Conservation (phyloP, 2,113 vertebrate species). For the Pholis gunnellus region DNA sequence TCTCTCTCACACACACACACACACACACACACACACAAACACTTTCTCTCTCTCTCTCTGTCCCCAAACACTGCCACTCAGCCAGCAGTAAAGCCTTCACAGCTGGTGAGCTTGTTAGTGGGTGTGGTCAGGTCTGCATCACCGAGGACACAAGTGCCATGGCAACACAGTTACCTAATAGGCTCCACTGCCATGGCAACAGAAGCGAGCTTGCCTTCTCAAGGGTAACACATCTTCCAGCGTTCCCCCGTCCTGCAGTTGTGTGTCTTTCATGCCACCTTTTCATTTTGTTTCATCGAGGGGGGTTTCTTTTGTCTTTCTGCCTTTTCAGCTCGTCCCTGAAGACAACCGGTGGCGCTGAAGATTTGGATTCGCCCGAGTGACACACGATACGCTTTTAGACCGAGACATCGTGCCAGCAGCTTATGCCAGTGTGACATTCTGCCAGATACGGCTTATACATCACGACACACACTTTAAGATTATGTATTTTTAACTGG, state of each 20-base stretch:
- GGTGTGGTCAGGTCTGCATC: constrained; percentile 84
- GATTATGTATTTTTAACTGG: constrained; percentile 16
- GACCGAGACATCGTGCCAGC: constrained; percentile 56
- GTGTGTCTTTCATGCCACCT: constrained; percentile 61
- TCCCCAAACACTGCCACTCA: constrained; percentile 43
- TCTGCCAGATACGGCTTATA: constrained; percentile 43
- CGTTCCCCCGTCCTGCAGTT: constrained; percentile 55
- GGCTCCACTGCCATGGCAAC: constrained; percentile 81
- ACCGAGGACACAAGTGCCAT: constrained; percentile 83
- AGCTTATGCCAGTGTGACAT: constrained; percentile 61
- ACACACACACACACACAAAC: background rate
- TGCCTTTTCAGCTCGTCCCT: constrained; percentile 32
- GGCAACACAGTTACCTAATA: constrained; percentile 86
- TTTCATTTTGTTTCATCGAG: constrained; percentile 34
- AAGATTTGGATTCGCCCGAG: constrained; percentile 37
- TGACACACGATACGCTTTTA: constrained; percentile 53
- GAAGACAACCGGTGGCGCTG: background rate
- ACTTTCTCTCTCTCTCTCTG: background rate
- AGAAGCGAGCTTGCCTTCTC: constrained; percentile 82
- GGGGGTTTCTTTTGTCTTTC: constrained; percentile 45
- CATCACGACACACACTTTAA: constrained; percentile 39
- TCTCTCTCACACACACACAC: background rate
- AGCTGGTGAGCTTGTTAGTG: constrained; percentile 77
- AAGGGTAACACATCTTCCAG: constrained; percentile 81
- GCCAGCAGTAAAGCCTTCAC: constrained; percentile 65